Conservation (phyloP, 2,888 invertebrate species). For the Perdita meconis region DNA sequence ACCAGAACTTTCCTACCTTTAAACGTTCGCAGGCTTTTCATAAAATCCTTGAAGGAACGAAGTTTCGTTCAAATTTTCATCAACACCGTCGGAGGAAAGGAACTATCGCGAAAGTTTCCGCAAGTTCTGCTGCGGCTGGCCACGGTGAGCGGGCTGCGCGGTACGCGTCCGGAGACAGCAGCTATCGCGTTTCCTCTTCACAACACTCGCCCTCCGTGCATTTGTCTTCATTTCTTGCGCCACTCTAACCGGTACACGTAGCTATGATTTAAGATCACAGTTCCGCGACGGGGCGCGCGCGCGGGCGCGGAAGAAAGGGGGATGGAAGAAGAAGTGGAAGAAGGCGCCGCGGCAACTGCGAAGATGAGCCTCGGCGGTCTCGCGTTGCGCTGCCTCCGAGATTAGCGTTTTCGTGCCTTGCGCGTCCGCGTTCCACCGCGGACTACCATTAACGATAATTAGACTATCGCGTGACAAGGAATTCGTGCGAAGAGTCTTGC, state of each 20-base stretch:
- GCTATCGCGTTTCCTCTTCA: conserved; percentile 82
- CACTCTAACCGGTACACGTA: conserved; percentile 75
- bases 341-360: conserved; percentile 9
- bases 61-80: conserved; percentile 69
- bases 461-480: conserved; percentile 64
- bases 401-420: conserved; percentile 39
- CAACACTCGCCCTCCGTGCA: conserved; percentile 76
- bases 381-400: conserved; percentile 17
- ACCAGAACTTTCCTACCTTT: conserved; percentile 12
- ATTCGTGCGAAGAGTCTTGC: conserved; percentile 27
- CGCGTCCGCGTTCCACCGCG: conserved; percentile 27
- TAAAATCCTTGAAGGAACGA: conserved; percentile 33
- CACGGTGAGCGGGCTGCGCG: conserved; percentile 40
- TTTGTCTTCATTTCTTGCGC: conserved; percentile 82
- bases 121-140: conserved; percentile 44
- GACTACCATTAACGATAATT: conserved; percentile 57
- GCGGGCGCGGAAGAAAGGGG: conserved; percentile 9
- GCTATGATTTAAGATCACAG: conserved; percentile 79
- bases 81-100: conserved; percentile 46
- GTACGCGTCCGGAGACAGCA: conserved; percentile 61
- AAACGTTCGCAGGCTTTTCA: conserved; percentile 40
- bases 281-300: conserved; percentile 29
- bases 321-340: conserved; percentile 40
- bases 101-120: conserved; percentile 43
- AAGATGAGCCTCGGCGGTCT: conserved; percentile 19